phyloP scores from a whole-genome alignment of 64 coral and sea anemone genomes.

The Montipora sp. region DNA sequence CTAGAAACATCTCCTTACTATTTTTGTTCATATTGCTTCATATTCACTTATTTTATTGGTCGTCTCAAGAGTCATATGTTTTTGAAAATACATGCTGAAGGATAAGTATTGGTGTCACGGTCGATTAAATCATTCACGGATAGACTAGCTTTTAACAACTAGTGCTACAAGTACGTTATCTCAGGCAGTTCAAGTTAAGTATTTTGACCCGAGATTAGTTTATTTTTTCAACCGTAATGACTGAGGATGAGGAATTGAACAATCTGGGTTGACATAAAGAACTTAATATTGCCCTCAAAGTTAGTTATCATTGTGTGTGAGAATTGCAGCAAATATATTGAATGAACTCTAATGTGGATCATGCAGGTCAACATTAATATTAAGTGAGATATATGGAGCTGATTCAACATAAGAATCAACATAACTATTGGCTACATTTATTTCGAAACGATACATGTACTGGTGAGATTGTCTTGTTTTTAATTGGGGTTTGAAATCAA shows the following conservation, averaged over 20 bases:
- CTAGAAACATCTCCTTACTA: not conserved
- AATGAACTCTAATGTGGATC: not conserved
- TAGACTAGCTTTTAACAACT: no score
- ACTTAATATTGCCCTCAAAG: not conserved
- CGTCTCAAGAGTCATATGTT: no score
- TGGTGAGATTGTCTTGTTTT: not conserved
- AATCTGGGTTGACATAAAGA: no score
- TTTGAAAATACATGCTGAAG: no score
- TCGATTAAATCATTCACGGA: not conserved
- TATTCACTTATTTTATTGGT: not conserved
- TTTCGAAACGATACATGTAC: not conserved
- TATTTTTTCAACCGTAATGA: not conserved
- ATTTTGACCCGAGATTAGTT: not conserved
- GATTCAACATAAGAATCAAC: not conserved
- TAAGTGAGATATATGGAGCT: not conserved
- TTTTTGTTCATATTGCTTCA: not conserved
- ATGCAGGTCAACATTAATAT: not conserved
- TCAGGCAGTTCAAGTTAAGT: not conserved
- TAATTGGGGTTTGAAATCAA: not conserved
- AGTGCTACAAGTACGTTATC: not conserved
- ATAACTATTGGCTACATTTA: not conserved
- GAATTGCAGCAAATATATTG: not conserved
- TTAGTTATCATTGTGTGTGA: not conserved
- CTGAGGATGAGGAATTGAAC: not conserved
- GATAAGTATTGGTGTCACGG: not conserved